Conservation (phyloP, 2,113 vertebrate species). For the Epinephelus moara region DNA sequence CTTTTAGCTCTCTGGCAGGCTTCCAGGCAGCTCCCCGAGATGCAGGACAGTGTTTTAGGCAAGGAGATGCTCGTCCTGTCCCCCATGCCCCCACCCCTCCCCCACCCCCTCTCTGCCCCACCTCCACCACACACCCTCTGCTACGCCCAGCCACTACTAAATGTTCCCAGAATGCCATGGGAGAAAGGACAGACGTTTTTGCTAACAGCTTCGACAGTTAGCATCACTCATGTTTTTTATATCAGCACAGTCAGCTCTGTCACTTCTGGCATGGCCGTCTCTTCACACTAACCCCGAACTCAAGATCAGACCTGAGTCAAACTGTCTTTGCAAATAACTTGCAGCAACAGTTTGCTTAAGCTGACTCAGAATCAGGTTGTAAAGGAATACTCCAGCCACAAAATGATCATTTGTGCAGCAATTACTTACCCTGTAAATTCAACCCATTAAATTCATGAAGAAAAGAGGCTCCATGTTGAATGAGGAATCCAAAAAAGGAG, state of each 20-base stretch:
- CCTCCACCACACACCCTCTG: constrained; percentile 67
- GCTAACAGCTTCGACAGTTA: constrained; percentile 3
- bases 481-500: too few species aligned
- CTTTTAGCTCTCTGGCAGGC: constrained; percentile 88
- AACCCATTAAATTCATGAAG: too few species aligned
- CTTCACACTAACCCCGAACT: constrained; percentile 65
- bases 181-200: constrained; percentile 50
- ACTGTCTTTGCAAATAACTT: constrained; percentile 30
- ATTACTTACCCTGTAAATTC: too few species aligned
- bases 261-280: constrained; percentile 55
- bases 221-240: constrained; percentile 10
- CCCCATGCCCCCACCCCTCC: constrained; percentile 52
- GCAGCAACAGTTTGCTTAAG: not conserved
- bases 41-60: constrained; percentile 89
- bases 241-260: constrained; percentile 39
- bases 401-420: too few species aligned
- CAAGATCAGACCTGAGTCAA: constrained; percentile 52
- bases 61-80: constrained; percentile 79
- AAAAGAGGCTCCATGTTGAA: too few species aligned
- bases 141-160: constrained; percentile 49
- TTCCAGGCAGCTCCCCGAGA: constrained; percentile 87
- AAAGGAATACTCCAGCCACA: not conserved
- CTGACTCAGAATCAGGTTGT: constrained; percentile 15
- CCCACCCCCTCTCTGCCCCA: constrained; percentile 39
- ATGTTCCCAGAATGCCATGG: constrained; percentile 62